phyloP scores from a whole-genome alignment of 2,888 invertebrate species.

The Scaptomyza cyrtandrae region DNA sequence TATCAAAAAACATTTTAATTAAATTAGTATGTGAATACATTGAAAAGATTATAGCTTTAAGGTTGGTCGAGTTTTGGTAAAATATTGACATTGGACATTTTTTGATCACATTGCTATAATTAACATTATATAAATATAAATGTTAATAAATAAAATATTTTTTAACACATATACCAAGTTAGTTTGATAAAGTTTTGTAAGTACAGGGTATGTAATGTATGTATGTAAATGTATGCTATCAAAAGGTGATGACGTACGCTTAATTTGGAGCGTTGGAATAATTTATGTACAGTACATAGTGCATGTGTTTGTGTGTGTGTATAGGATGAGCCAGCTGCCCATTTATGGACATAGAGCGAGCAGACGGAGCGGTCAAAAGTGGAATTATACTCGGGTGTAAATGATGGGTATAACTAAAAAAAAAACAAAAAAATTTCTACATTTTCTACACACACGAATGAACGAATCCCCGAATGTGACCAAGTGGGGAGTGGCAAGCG shows the following conservation, averaged over 20 bases:
- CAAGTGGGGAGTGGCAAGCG: not conserved
- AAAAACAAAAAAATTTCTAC: constrained; percentile 36
- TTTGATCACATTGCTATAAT: too few relatives aligned
- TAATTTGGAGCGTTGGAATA: constrained; percentile 78
- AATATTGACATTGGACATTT: too few relatives aligned
- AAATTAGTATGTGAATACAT: too few relatives aligned
- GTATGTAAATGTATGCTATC: too few relatives aligned
- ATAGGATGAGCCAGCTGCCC: constrained; percentile 1
- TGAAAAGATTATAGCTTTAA: too few relatives aligned
- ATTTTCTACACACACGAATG: constrained; percentile 46
- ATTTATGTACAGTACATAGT: constrained; percentile 63
- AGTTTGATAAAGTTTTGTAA: too few relatives aligned
- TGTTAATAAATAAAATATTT: too few relatives aligned
- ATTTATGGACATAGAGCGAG: not conserved
- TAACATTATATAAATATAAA: too few relatives aligned
- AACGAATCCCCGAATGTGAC: constrained; percentile 7
- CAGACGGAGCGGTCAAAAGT: constrained; percentile 11
- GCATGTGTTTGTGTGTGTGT: not conserved
- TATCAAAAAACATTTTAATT: not conserved
- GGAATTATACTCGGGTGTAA: constrained; percentile 2
- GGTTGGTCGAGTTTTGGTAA: too few relatives aligned
- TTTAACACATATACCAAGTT: too few relatives aligned
- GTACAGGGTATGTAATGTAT: too few relatives aligned
- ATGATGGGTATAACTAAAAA: constrained; percentile 18
- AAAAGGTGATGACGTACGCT: constrained; percentile 82